phyloP scores from a whole-genome alignment of 2,113 vertebrate genomes.

The Agelaius tricolor region DNA sequence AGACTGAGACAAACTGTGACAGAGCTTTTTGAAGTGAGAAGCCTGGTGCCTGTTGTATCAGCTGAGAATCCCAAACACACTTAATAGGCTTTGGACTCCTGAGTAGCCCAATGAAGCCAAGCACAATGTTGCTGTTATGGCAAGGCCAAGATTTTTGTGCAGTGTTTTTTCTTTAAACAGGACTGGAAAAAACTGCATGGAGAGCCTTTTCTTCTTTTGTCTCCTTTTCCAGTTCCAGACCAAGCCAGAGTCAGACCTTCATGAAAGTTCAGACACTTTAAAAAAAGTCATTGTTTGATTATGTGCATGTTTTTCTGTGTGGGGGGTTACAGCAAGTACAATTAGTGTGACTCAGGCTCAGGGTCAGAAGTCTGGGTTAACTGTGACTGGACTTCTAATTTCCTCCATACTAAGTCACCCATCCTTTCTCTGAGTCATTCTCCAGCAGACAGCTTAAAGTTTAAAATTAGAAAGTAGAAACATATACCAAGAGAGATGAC shows the following conservation, averaged over 20 bases:
- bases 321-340: background rate
- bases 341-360: constrained; percentile 35
- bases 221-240: constrained; percentile 16
- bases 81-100: background rate
- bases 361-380: constrained; percentile 58
- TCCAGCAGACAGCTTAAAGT: constrained; percentile 19
- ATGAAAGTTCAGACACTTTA: constrained; percentile 13
- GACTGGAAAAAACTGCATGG: background rate
- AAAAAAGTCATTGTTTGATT: constrained; percentile 16
- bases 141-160: background rate
- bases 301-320: background rate
- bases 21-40: background rate
- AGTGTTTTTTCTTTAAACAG: background rate
- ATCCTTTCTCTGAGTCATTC: constrained; percentile 58
- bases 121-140: constrained; percentile 28
- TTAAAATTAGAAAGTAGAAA: constrained; percentile 54
- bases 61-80: background rate
- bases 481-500: background rate
- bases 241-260: background rate
- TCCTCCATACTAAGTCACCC: constrained; percentile 33
- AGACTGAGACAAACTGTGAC: background rate
- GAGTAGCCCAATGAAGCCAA: background rate
- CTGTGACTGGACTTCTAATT: constrained; percentile 56
- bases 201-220: constrained; percentile 8
- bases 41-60: background rate